Conservation (phyloP, 2,888 invertebrate genomes). For the Yponomeuta sedellus region DNA sequence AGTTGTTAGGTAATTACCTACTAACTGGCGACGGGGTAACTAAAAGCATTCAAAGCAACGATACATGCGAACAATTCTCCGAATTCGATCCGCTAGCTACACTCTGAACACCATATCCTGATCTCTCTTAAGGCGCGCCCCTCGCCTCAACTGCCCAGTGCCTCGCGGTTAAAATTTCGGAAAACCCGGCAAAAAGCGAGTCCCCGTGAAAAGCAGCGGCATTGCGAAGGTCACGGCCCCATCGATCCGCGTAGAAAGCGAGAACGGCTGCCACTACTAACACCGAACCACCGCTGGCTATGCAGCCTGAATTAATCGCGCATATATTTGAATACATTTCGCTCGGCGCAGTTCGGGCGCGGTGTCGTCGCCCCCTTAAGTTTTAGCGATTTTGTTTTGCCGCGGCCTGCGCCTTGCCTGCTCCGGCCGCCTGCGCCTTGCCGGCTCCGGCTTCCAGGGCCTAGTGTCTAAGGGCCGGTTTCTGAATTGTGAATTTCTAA, state of each 20-base stretch:
- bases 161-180: slow-evolving; percentile 6
- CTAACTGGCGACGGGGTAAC: no score
- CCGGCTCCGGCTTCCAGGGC: background rate
- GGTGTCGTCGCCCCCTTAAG: slow-evolving; percentile 72
- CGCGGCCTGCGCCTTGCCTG: slow-evolving; percentile 8
- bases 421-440: background rate
- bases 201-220: slow-evolving; percentile 38
- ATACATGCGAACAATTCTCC: no score
- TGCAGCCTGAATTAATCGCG: slow-evolving; percentile 78
- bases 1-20: no score
- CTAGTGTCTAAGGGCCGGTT: no score
- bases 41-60: no score
- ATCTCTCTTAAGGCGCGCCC: no score
- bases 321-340: slow-evolving; percentile 76
- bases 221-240: slow-evolving; percentile 73
- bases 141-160: no score
- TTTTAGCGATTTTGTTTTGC: slow-evolving; percentile 67
- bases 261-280: slow-evolving; percentile 75
- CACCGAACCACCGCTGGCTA: slow-evolving; percentile 72
- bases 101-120: no score
- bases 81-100: no score
- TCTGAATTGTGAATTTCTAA: no score
- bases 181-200: slow-evolving; percentile 41
- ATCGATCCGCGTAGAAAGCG: slow-evolving; percentile 76
- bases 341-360: slow-evolving; percentile 52